Conservation (phyloP, 2,888 invertebrate species). For the Polydrusus tereticollis region DNA sequence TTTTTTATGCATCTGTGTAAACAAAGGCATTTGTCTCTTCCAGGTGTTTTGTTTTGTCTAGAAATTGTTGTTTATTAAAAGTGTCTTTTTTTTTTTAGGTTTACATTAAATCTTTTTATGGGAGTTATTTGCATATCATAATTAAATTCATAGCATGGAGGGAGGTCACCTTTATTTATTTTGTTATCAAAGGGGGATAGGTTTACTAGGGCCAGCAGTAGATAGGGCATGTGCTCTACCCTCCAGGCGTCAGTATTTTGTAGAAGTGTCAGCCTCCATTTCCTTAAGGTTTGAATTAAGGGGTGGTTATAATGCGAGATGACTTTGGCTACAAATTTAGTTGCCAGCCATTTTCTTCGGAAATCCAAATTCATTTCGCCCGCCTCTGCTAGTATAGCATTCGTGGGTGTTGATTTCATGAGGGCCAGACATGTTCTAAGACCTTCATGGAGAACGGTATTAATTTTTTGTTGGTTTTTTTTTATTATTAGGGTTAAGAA, state of each 20-base stretch:
- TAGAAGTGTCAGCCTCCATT: not conserved
- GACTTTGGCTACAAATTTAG: slow-evolving; percentile 2
- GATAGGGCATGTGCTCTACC: not conserved
- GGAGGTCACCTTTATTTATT: not conserved
- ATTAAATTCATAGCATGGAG: slow-evolving; percentile 21
- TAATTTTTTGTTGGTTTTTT: not conserved
- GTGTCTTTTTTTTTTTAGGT: slow-evolving; percentile 10
- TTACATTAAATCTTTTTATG: not conserved
- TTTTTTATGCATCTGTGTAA: slow-evolving; percentile 23
- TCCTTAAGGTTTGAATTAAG: not conserved
- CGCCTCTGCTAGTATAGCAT: slow-evolving; percentile 4
- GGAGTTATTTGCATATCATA: too few relatives aligned
- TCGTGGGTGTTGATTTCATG: slow-evolving; percentile 22
- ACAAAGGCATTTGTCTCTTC: not conserved
- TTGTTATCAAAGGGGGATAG: not conserved
- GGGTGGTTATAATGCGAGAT: not conserved
- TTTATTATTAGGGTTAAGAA: not conserved
- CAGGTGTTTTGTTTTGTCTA: not conserved
- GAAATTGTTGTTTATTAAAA: not conserved
- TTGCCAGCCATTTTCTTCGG: not conserved
- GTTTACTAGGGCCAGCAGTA: not conserved
- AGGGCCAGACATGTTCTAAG: slow-evolving; percentile 1
- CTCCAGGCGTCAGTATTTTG: not conserved
- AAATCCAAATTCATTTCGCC: not conserved
- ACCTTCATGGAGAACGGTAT: not conserved